These are phyloP conservation scores for Baryphthengus martii DNA, from an alignment of 2,113 vertebrate species.

Conservation along the genomic window DNA sequence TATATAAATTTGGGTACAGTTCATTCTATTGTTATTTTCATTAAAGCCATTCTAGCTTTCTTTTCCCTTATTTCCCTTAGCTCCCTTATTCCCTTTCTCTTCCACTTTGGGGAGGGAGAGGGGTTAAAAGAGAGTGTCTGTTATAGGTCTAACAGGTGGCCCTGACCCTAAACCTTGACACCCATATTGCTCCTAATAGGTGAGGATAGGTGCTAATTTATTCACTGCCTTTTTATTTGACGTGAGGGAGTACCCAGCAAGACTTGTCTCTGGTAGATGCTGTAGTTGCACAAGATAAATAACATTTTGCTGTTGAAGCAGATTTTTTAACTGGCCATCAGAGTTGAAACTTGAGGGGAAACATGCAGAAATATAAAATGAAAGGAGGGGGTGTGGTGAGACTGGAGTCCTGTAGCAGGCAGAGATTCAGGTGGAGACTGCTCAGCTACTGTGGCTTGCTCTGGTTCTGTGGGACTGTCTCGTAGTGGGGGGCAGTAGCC, in stretches of 20 bases:
- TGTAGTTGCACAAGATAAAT: neutral
- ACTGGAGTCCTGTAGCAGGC: neutral
- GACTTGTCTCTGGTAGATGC: neutral
- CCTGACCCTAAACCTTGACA: too few species aligned
- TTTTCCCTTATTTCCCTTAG: too few species aligned
- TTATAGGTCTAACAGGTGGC: too few species aligned
- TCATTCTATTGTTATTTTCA: too few species aligned
- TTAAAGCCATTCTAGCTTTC: too few species aligned
- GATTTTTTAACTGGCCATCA: neutral
- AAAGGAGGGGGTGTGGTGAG: neutral
- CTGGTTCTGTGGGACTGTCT: neutral
- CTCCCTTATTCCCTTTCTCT: too few species aligned
- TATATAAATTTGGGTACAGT: too few species aligned
- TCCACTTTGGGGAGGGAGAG: too few species aligned
- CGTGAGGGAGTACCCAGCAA: neutral
- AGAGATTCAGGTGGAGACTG: neutral
- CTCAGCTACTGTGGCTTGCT: neutral
- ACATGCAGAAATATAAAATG: neutral
- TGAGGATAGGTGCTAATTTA: neutral
- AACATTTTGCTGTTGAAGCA: neutral
- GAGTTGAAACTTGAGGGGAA: neutral
- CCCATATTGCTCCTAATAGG: neutral
- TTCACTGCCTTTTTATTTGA: neutral
- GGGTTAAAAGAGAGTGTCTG: too few species aligned
- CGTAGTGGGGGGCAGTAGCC: neutral